Evolutionary conservation across 2,113 vertebrate species (phyloP).

Genomic region (Cochlearius cochlearius): DNA sequence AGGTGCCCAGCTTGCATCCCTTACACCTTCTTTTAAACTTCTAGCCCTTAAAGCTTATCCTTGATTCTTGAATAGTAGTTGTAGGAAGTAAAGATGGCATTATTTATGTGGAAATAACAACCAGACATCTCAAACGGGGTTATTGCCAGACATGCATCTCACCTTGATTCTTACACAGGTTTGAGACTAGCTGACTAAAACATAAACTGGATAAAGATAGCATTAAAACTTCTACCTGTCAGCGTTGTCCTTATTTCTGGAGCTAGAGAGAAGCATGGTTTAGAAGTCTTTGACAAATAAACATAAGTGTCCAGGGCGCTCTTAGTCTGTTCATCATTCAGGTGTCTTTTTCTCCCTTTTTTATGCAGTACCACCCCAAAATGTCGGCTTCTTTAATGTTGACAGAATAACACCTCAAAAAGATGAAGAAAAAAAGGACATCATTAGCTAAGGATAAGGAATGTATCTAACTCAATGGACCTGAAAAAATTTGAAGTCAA

Average conservation of each 20-base stretch:
- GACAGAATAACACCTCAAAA: background rate
- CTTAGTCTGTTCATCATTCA: background rate
- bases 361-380: background rate
- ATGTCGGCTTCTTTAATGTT: background rate
- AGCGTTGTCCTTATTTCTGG: background rate
- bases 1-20: background rate
- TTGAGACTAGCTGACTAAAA: background rate
- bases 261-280: background rate
- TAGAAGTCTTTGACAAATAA: background rate
- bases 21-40: background rate
- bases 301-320: background rate
- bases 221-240: background rate
- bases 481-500: background rate
- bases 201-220: background rate
- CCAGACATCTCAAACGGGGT: background rate
- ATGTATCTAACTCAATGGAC: background rate
- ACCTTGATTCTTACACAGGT: background rate
- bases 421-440: background rate
- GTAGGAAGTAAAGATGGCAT: background rate
- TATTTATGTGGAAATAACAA: background rate
- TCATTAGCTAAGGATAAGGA: background rate
- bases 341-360: background rate
- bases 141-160: fast-evolving
- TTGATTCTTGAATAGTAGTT: background rate
- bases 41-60: background rate